These are phyloP conservation scores for Indicator indicator DNA, from an alignment of 2,113 vertebrate genomes.

Conservation along the genomic window DNA sequence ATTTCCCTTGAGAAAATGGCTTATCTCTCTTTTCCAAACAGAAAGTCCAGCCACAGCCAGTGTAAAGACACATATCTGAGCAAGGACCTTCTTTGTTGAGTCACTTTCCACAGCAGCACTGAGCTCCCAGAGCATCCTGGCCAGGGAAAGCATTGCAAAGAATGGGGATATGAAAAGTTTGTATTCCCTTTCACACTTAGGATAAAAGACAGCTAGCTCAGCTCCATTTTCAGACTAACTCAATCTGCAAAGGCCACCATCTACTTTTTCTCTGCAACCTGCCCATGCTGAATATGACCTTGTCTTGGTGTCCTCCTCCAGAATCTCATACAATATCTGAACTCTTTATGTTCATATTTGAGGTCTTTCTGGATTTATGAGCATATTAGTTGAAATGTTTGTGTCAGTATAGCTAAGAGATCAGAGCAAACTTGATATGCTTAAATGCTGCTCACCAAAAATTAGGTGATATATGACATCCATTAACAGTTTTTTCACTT, in stretches of 20 bases:
- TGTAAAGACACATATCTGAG: neutral
- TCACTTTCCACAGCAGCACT: neutral
- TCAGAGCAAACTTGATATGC: neutral
- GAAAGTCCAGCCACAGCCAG: neutral
- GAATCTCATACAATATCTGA: neutral
- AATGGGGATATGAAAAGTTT: neutral
- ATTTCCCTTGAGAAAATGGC: neutral
- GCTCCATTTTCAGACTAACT: neutral
- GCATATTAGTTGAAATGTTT: neutral
- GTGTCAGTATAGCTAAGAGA: neutral
- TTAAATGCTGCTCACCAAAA: slow-evolving; percentile 12
- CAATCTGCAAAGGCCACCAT: fast-evolving
- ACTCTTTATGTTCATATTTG: neutral
- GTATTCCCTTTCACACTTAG: neutral
- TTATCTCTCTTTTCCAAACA: neutral
- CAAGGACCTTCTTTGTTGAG: neutral
- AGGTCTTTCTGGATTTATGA: neutral
- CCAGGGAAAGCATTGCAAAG: neutral
- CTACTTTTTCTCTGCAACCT: neutral
- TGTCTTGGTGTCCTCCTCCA: neutral
- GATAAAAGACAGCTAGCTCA: neutral
- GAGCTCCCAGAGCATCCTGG: neutral
- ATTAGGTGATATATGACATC: slow-evolving; percentile 7
- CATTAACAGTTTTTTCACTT: neutral
- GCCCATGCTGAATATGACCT: neutral